Base-by-base conservation (phyloP, 2,797 vertebrate species). In the Esox lucius region DNA sequence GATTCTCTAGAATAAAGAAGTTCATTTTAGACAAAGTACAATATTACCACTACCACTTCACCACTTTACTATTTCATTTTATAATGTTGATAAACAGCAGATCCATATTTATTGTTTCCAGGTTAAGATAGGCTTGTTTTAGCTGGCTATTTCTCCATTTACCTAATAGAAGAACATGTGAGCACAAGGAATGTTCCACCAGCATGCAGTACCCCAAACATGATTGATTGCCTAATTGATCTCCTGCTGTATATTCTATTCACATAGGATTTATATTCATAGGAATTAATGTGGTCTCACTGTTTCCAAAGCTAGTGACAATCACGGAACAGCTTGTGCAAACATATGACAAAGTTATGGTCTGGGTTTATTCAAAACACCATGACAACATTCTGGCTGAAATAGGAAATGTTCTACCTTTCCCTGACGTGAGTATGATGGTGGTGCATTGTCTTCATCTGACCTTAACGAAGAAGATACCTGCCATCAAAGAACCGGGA, bases 1-100 rank as follows among this genome's bases (percentile, higher is more conserved):
- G 89, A 92, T 90, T 91, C 89, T 83, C 74, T 83, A 75, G 86
- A 87, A 89, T 91, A 87, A 85, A 78, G 84, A 87, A 88, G 89
- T 87, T 86, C 80, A 83, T 89, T 88, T 84, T 80, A 74, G 77
- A 79, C 78, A 67, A 85, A 85, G 74, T 77, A 78, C 75, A 24
- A 12, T 22, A 59, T 59, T 24, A 61, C n/a, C 22, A 24, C 19
- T 56, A 31, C 28, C 28, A 31, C 28, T 6, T 42, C 5, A 42
- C 39, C 39, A 42, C n/a, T 61, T 61, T 24, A 24, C 9, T 61
- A 61, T 24, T 61, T 24, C 22, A 22, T 61, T 12, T 61, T 24
- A 24, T 26, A 61, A 61, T 26, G 56, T 61, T 61, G 56, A 61
- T 61, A 24, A 61, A 61, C 42, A 46, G 2, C 42, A 46, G 42